Evolutionary conservation across 2,113 vertebrate genomes (phyloP), one percentile per base, ranked within the genome.

Genomic region (Triplophysa rosa): DNA sequence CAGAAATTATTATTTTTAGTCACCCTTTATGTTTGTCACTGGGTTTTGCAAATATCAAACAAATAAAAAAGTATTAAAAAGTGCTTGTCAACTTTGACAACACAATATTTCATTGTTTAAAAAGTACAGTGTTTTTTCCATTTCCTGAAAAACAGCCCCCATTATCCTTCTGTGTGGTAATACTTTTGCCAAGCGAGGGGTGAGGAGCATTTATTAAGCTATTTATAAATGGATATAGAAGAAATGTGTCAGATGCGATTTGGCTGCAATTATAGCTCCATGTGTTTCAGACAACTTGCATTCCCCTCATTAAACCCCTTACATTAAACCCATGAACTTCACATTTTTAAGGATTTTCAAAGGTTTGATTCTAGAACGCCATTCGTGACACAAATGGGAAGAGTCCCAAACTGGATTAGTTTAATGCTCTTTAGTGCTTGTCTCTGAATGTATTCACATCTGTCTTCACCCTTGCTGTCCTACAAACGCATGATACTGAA

Each of bases 381-480:
- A 78, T 83, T 86, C 77, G 84, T 87, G 86, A 89, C 88, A 89
- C 87, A 84, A 86, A 87, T 86, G 83, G 83, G 85, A 89, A 86
- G 85, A 80, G 84, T 88, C 82, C 87, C 87, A 88, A 92, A 90
- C 83, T 89, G 87, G 88, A 91, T 90, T 92, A 89, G 84, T 89
- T 91, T 91, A 89, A 89, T 91, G 87, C 89, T 90, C 86, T 92
- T 93, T 92, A 92, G 90, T 89, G 85, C 90, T 89, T 91, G 91
- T 91, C 89, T 90, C 84, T 81, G 80, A 67, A 73, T 67, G 88
- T 92, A 73, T 87, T 83, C 82, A 45, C 83, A 87, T 87, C 87
- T 91, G 90, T 90, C 90, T 86, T 81, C 66, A 89, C 77, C 78
- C 87, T 85, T 84, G 86, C 86, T 80, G 23, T 89, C 84, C 86